Evolutionary conservation across 2,797 vertebrate species (phyloP).

Genomic region (Acanthis flammea): DNA sequence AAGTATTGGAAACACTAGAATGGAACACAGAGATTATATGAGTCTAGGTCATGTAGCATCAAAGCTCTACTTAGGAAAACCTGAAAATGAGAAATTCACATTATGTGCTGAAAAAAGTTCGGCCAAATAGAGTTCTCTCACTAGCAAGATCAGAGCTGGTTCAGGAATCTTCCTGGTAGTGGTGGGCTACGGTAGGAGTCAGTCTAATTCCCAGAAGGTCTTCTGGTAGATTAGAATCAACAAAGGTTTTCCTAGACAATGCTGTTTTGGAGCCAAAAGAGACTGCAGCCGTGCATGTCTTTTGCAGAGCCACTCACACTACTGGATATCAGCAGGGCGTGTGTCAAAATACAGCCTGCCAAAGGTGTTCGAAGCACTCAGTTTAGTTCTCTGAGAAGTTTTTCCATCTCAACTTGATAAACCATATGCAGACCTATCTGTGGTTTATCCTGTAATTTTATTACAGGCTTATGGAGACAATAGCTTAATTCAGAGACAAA

Average conservation of each 20-base stretch:
- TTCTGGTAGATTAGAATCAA: background rate
- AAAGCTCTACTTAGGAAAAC: background rate
- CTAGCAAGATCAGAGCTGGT: background rate
- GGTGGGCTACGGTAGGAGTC: background rate
- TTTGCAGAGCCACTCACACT: background rate
- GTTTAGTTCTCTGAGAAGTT: background rate
- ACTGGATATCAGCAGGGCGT: background rate
- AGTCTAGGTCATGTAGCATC: background rate
- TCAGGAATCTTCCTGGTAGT: background rate
- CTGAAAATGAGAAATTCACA: background rate
- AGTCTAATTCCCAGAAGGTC: background rate
- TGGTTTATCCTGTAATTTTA: background rate
- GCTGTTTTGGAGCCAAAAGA: background rate
- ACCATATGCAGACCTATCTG: rapidly evolving
- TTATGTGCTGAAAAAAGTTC: background rate
- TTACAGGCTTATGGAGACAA: background rate
- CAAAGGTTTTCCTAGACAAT: background rate
- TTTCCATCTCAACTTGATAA: background rate
- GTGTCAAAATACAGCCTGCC: background rate
- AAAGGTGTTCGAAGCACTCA: background rate
- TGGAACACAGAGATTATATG: background rate
- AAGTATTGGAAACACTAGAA: background rate
- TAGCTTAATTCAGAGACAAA: background rate
- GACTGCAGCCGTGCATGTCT: background rate
- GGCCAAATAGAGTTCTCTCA: background rate